Percentiles rank a stretch among this genome's conserved stretches.
Conservation (phyloP, 2,888 invertebrate species). For the Plutella xylostella region DNA sequence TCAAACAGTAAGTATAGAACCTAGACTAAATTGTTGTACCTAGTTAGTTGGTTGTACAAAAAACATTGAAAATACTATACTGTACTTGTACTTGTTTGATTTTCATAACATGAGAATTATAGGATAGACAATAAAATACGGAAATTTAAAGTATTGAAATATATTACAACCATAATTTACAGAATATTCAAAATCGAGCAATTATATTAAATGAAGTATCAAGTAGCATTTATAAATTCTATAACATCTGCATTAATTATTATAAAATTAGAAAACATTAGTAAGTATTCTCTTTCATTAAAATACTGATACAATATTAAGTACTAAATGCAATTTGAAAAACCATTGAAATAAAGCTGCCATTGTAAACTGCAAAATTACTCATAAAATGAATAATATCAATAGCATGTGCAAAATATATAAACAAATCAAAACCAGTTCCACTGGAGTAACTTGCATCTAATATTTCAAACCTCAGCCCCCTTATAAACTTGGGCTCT, state of each 20-base stretch:
- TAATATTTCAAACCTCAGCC: background rate
- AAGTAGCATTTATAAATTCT: background rate
- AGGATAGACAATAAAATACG: background rate
- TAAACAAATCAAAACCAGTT: slow-evolving; percentile 8
- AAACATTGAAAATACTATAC: background rate
- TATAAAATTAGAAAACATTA: background rate
- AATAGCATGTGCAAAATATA: too few species aligned
- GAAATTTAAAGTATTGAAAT: slow-evolving; percentile 38
- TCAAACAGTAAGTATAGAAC: too few species aligned
- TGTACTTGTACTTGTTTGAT: background rate
- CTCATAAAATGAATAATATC: background rate
- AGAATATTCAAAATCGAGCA: slow-evolving; percentile 25
- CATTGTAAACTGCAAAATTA: background rate
- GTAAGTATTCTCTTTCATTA: background rate
- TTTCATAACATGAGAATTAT: background rate
- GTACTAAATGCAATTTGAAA: background rate
- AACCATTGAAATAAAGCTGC: background rate
- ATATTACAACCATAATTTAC: slow-evolving; percentile 57
- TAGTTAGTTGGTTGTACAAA: background rate
- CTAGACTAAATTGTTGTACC: too few species aligned
- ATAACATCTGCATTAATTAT: background rate
- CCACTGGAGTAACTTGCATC: background rate
- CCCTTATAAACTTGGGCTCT: background rate
- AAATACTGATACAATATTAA: slow-evolving; percentile 1
- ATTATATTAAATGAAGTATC: slow-evolving; percentile 21